Percentiles rank a stretch among this genome's conserved stretches.
Conservation (phyloP, 2,888 invertebrate genomes). For the Drosophila putrida region DNA sequence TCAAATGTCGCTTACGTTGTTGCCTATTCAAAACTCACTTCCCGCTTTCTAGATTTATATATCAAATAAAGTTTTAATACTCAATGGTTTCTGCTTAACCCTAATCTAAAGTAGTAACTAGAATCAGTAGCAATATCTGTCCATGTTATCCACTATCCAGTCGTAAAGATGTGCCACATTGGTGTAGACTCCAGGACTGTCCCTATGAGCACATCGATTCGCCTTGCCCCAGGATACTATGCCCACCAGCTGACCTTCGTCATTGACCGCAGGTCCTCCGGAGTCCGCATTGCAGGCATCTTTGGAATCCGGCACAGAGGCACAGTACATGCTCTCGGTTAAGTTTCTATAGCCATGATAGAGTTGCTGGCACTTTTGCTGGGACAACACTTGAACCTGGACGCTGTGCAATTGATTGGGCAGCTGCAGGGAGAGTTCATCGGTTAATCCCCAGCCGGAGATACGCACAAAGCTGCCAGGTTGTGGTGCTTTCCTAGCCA, state of each 20-base stretch:
- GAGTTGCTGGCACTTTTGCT: conserved; percentile 51
- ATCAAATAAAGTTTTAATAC: conserved; percentile 35
- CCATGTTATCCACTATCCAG: conserved; percentile 68
- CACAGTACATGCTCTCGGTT: conserved; percentile 75
- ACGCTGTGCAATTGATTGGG: conserved; percentile 77
- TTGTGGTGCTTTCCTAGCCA: conserved; percentile 47
- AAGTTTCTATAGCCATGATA: conserved; percentile 71
- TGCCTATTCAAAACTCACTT: no score
- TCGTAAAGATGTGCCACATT: conserved; percentile 61
- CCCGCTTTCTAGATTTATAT: not conserved
- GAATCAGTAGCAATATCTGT: conserved; percentile 58
- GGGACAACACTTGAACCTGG: conserved; percentile 64
- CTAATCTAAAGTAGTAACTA: not conserved
- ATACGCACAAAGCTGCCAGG: conserved; percentile 65
- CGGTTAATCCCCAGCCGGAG: conserved; percentile 78
- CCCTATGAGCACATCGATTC: conserved; percentile 84
- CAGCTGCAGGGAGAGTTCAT: conserved; percentile 47
- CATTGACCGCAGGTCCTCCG: conserved; percentile 82
- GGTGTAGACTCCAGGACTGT: conserved; percentile 91
- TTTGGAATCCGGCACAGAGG: conserved; percentile 66
- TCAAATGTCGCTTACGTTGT: no score
- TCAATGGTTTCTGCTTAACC: conserved; percentile 18
- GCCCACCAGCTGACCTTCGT: conserved; percentile 86
- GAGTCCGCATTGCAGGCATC: conserved; percentile 84
- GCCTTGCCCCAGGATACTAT: conserved; percentile 88